phyloP scores from a whole-genome alignment of 37 sponge, comb jelly and placozoan genomes.

The Cliona cf. orientalis region DNA sequence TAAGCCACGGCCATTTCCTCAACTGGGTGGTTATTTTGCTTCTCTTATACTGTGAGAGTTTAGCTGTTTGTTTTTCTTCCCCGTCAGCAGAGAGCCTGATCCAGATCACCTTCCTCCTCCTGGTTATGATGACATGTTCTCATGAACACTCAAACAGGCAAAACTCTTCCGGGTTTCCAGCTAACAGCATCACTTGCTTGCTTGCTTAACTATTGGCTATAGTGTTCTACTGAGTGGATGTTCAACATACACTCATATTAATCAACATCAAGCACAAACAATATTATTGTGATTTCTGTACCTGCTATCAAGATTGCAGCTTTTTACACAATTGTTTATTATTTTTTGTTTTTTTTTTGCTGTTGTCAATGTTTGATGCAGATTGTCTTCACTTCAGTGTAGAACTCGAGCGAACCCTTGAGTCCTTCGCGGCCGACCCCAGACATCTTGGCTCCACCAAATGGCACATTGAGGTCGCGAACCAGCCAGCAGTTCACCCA shows the following conservation, averaged over 20 bases:
- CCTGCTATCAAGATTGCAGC: too few relatives aligned
- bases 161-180: too few relatives aligned
- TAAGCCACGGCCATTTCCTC: conserved; percentile 2
- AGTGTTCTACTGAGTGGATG: too few relatives aligned
- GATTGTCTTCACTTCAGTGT: conserved; percentile 87
- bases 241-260: too few relatives aligned
- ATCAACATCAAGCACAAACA: too few relatives aligned
- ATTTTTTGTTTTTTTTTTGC: too few relatives aligned
- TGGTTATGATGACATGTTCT: conserved; percentile 80
- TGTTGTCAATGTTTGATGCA: conserved; percentile 77
- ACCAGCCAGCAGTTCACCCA: conserved; percentile 96
- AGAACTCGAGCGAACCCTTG: conserved; percentile 82
- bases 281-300: too few relatives aligned
- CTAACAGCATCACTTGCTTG: too few relatives aligned
- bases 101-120: conserved; percentile 84
- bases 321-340: too few relatives aligned
- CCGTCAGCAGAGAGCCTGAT: conserved; percentile 34
- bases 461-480: conserved; percentile 85
- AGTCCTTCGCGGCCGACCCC: conserved; percentile 89
- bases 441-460: conserved; percentile 91
- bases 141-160: conserved; percentile 3
- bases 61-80: neutral
- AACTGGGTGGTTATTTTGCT: neutral
- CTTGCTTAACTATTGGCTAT: neutral
- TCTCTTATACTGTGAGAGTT: neutral